Evolutionary conservation across 2,888 invertebrate species (phyloP).

Genomic region (Cloeon dipterum): DNA sequence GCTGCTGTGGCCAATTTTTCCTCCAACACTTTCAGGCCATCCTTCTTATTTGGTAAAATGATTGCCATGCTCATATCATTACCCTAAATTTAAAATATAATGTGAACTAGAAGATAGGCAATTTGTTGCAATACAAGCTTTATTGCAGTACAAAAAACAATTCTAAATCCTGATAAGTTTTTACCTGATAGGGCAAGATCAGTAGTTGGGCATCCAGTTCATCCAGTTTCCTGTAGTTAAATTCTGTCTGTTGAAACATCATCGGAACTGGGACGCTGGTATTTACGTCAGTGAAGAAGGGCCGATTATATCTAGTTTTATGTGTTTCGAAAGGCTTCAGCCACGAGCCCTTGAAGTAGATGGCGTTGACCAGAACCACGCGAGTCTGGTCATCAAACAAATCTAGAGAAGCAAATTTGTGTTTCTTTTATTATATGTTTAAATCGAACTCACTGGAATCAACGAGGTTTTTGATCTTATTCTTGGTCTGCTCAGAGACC

Average conservation of each 20-base stretch:
- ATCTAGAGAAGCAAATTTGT: conserved; percentile 15
- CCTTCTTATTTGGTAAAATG: conserved; percentile 8
- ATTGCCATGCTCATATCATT: conserved; percentile 8
- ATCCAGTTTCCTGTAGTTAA: background rate
- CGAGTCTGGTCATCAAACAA: conserved; percentile 30
- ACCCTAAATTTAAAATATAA: conserved; percentile 3
- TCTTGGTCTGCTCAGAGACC: conserved; percentile 54
- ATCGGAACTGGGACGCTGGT: background rate
- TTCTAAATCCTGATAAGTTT: too few relatives aligned
- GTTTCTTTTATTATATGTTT: background rate
- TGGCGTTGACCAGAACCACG: conserved; percentile 57
- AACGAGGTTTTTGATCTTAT: conserved; percentile 59
- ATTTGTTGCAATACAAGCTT: too few relatives aligned
- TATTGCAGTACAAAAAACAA: too few relatives aligned
- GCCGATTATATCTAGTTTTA: conserved; percentile 22
- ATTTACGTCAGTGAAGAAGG: background rate
- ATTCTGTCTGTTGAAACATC: background rate
- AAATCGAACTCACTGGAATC: conserved; percentile 17
- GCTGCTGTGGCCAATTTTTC: conserved; percentile 3
- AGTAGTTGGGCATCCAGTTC: background rate
- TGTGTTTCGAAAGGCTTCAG: conserved; percentile 32
- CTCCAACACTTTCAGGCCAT: conserved; percentile 8
- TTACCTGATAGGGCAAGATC: background rate
- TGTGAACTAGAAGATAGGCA: too few relatives aligned
- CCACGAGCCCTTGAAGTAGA: conserved; percentile 74